A percentile compares a stretch with the other conserved stretches of the same genome.
Conservation (phyloP, 2,113 vertebrate genomes). For the Campylomormyrus tamandua region DNA sequence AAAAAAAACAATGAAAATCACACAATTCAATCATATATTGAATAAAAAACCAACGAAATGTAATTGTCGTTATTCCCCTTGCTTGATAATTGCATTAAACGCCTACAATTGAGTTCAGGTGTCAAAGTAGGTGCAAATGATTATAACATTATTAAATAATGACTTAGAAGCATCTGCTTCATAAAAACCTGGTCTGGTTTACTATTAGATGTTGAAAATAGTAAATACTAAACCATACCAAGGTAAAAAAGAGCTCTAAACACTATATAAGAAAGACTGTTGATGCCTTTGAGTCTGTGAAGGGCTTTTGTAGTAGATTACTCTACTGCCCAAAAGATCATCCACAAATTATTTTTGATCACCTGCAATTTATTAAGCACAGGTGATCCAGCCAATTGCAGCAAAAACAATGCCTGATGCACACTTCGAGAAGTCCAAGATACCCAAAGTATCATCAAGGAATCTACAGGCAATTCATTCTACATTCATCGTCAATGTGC, state of each 20-base stretch:
- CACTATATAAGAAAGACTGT: background rate
- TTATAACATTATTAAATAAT: background rate
- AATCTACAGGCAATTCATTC: background rate
- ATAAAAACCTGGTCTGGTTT: background rate
- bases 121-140: background rate
- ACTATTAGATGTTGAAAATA: background rate
- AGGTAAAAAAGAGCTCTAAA: background rate
- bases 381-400: background rate
- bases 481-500: slow-evolving; percentile 1
- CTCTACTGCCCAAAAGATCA: background rate
- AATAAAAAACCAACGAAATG: background rate
- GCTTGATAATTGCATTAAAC: background rate
- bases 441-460: slow-evolving; percentile 10
- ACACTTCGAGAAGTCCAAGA: background rate
- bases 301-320: background rate
- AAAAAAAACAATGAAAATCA: background rate
- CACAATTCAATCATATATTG: background rate
- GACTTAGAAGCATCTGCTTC: background rate
- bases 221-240: background rate
- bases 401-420: background rate
- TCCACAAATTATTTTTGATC: background rate
- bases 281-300: background rate
- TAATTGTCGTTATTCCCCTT: background rate
- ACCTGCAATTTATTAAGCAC: background rate
- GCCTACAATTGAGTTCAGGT: background rate